phyloP scores from a whole-genome alignment of 2,797 vertebrate species.

The Periparus ater region DNA sequence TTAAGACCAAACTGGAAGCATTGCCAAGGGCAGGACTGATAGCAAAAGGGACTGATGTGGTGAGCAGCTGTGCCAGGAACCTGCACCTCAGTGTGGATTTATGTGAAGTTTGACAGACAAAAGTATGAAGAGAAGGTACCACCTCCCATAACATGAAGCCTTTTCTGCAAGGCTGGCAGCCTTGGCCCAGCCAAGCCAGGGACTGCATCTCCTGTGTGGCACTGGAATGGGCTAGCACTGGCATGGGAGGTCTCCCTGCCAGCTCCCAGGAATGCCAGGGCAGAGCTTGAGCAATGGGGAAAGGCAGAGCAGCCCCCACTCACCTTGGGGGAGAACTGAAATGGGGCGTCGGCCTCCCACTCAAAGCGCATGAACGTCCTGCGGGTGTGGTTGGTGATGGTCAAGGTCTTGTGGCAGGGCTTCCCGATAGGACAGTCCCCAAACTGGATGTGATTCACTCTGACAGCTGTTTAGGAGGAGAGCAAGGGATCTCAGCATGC shows the following conservation, averaged over 20 bases:
- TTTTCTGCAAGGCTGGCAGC: neutral
- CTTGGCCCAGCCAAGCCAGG: neutral
- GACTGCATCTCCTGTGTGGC: rapidly evolving
- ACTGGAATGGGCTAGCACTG: neutral
- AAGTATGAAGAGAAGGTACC: neutral
- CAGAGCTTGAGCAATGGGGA: neutral
- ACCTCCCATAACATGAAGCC: neutral
- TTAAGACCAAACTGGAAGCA: neutral
- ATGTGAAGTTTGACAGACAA: neutral
- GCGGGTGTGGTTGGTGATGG: conserved; percentile 85
- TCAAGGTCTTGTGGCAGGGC: conserved; percentile 79
- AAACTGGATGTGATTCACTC: conserved; percentile 80
- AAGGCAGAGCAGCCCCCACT: neutral
- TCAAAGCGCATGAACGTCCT: conserved; percentile 81
- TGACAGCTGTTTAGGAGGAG: conserved; percentile 62
- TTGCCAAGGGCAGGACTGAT: neutral
- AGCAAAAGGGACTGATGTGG: neutral
- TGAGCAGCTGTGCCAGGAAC: neutral
- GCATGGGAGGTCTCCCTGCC: neutral
- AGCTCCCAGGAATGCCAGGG: rapidly evolving
- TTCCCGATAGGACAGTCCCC: conserved; percentile 81
- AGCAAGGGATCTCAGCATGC: neutral
- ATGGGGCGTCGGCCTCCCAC: conserved; percentile 76
- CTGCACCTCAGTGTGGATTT: neutral
- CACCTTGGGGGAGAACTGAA: conserved; percentile 88